Conservation (phyloP, 2,113 vertebrate species). For the Sceloporus tristichus region DNA sequence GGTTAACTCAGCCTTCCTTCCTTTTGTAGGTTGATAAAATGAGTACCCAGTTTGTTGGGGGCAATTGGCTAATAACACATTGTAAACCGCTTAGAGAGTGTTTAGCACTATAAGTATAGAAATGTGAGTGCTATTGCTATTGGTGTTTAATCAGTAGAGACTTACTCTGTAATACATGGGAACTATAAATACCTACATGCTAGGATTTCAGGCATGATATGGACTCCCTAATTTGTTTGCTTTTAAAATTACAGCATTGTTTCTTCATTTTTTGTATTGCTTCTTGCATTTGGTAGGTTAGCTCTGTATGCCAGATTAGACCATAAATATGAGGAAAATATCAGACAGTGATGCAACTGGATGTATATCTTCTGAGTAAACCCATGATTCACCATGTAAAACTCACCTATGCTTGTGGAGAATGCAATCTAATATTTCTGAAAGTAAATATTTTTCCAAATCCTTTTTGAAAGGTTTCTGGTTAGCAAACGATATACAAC, state of each 20-base stretch:
- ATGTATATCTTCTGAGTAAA: slow-evolving; percentile 5
- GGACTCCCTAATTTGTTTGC: too few relatives aligned
- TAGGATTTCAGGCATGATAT: too few relatives aligned
- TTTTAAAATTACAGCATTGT: neutral
- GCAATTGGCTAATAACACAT: too few relatives aligned
- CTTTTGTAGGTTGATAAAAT: too few relatives aligned
- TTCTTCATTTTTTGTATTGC: neutral
- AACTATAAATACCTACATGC: too few relatives aligned
- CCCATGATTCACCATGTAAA: neutral
- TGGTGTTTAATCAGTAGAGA: too few relatives aligned
- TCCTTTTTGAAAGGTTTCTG: neutral
- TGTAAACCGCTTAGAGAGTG: too few relatives aligned
- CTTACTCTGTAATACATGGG: too few relatives aligned
- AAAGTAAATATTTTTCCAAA: neutral
- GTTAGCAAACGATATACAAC: neutral
- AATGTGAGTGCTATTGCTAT: too few relatives aligned
- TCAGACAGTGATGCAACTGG: neutral
- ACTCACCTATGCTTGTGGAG: neutral
- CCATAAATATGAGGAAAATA: neutral
- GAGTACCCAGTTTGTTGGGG: too few relatives aligned
- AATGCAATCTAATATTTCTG: neutral
- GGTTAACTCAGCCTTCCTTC: too few relatives aligned
- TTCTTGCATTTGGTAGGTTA: neutral
- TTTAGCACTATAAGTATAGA: too few relatives aligned
- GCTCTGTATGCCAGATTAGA: neutral